Base-by-base conservation (phyloP, 2,113 vertebrate species). In the Odocoileus hemionus region DNA sequence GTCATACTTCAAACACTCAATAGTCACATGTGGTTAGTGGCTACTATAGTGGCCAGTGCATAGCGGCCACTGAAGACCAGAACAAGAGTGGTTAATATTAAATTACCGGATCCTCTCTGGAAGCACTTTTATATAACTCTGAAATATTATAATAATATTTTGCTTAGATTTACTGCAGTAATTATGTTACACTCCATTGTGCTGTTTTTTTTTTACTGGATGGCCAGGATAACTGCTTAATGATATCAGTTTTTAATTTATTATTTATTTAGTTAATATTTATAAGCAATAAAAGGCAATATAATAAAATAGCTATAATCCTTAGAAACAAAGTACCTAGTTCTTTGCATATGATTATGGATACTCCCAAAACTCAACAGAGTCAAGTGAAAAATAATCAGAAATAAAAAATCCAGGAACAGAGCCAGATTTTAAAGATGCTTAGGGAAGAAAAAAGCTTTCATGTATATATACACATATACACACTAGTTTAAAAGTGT, bases 111-210 rank as follows among this genome's bases (percentile, higher is more conserved):
- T 47, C 45, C 50, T 95, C 57, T 94, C 30, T 88, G 47, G 33
- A 79, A 94, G 76, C 47, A 96, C 79, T 91, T 94, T 84, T 87
- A 64, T 79, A n/a, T 54, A n/a, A 70, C n/a, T 89, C 39, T 89
- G 78, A 96, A 93, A 91, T 87, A 91, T 6, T 95, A 17, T 36
- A 95, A n/a, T 95, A 95, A 79, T 74, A 91, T 47, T 94, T 83
- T 76, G 7, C 39, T 83, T 91, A 94, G 60, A 91, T 55, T 80
- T 92, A 92, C 28, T 91, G 45, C 12, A 90, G 86, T 80, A 80
- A 87, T 74, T 91, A 76, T 76, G 12, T 47, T 84, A 86, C 0
- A 50, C 43, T 84, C 86, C 74, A 79, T 9, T 67, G 80, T 1
- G 43, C 45, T 87, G 23, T 47, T 78, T 10, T 64, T 50, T 50